phyloP scores from a whole-genome alignment of 2,888 invertebrate species.

The Ectemnius lituratus region DNA sequence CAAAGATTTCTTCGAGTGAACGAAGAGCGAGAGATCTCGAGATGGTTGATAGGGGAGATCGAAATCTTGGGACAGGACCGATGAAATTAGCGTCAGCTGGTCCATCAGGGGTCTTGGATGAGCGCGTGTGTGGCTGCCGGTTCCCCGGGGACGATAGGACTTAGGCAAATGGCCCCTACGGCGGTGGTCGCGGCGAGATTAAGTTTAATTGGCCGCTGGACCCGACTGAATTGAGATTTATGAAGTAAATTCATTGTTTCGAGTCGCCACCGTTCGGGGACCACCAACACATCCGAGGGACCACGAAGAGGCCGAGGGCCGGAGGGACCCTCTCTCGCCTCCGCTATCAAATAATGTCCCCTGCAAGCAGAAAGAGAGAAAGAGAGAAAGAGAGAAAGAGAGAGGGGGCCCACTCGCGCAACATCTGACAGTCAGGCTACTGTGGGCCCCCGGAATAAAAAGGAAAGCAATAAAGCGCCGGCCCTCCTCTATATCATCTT shows the following conservation, averaged over 20 bases:
- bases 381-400: no score
- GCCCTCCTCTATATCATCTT: conserved; percentile 50
- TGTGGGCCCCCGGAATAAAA: conserved; percentile 59
- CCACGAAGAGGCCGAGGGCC: conserved; percentile 23
- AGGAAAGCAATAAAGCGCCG: conserved; percentile 45
- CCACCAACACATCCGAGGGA: conserved; percentile 67
- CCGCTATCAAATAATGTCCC: conserved; percentile 73
- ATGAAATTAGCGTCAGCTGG: conserved; percentile 4
- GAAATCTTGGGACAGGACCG: no score
- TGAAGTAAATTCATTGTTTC: conserved; percentile 78
- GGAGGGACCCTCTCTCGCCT: conserved; percentile 34
- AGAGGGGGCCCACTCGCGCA: conserved; percentile 50
- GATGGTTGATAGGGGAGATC: no score
- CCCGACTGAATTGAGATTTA: conserved; percentile 76
- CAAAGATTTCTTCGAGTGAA: no score
- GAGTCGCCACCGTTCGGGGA: conserved; percentile 66
- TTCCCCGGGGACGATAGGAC: conserved; percentile 45
- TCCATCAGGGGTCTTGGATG: neutral
- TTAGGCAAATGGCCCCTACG: conserved; percentile 67
- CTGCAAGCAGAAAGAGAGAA: conserved; percentile 49
- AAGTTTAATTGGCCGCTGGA: conserved; percentile 75
- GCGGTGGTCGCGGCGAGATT: conserved; percentile 71
- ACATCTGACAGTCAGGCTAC: conserved; percentile 69
- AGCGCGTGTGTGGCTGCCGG: neutral
- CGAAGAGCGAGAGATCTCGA: no score